Evolutionary conservation across 2,113 vertebrate species (phyloP), one percentile per base, ranked within the genome.

Genomic region (Campylorhamphus procurvoides): DNA sequence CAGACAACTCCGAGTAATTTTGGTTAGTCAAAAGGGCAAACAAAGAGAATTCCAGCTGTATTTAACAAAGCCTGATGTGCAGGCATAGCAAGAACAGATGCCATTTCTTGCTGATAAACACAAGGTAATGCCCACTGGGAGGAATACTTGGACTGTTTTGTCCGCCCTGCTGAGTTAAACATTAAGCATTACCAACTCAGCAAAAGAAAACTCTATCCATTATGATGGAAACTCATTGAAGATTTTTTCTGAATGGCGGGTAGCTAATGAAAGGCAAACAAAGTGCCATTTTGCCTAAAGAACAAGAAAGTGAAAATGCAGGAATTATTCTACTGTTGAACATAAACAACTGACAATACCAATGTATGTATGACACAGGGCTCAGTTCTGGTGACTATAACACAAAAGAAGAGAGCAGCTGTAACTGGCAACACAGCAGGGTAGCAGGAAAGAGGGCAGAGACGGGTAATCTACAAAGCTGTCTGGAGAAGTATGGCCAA

Each of bases 101-200:
- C 37, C 47, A 64, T 60, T 90, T 90, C 79, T 93, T 84, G 76
- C 73, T 86, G 93, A 93, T 85, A 91, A 91, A 88, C 59, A 79
- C 56, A 88, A 92, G 82, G 75, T 78, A 94, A 92, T 93, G 60
- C 63, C 72, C 76, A 71, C 59, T 72, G 92, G 83, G 73, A 92
- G 52, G 80, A 93, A 84, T 68, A 60, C 44, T 78, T 74, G 53
- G 86, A 88, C 68, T 67, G 52, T 95, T 92, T 52, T 1, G 0
- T 40, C 73, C 16, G 5, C 53, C 60, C 40, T 81, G 79, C 76
- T 74, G 90, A 85, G 76, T 84, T 94, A 84, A 92, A 71, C 68
- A 44, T 60, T 74, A 86, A 78, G 82, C 60, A 56, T 63, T 82
- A 67, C 50, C 39, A 69, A 84, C 50, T 76, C 78, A 76, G 85